A percentile compares a stretch with the other conserved stretches of the same genome.
phyloP scores from a whole-genome alignment of 2,888 invertebrate species.

The Neria commutata region DNA sequence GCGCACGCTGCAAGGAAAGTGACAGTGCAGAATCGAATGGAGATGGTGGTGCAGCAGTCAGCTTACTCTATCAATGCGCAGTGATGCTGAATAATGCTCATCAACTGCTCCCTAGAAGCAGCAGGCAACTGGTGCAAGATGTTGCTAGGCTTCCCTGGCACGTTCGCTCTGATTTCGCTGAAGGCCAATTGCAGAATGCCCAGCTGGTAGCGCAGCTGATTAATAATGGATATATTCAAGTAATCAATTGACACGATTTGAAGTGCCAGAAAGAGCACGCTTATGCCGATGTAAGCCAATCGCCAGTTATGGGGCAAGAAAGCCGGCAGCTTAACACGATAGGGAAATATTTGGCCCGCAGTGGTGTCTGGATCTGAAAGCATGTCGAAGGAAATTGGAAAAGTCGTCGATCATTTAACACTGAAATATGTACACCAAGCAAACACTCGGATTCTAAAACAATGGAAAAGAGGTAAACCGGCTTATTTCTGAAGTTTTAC shows the following conservation, averaged over 20 bases:
- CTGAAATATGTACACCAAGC: not conserved
- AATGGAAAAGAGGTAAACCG: no score
- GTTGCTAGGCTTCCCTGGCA: not conserved
- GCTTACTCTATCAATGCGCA: slow-evolving; percentile 40
- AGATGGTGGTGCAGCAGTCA: not conserved
- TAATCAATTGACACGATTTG: slow-evolving; percentile 44
- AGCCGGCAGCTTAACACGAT: slow-evolving; percentile 36
- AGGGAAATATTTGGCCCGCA: slow-evolving; percentile 45
- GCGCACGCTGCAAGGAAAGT: slow-evolving; percentile 33
- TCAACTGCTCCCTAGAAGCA: slow-evolving; percentile 33
- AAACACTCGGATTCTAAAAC: no score
- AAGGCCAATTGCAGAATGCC: slow-evolving; percentile 45
- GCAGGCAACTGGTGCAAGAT: not conserved
- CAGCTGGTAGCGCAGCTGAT: slow-evolving; percentile 48
- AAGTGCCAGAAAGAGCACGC: slow-evolving; percentile 35
- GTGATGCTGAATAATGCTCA: slow-evolving; percentile 40
- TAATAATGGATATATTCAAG: slow-evolving; percentile 46
- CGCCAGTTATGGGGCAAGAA: slow-evolving; percentile 34
- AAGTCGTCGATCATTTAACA: not conserved
- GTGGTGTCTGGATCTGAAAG: slow-evolving; percentile 38
- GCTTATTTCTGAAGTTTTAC: no score
- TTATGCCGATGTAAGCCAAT: slow-evolving; percentile 40
- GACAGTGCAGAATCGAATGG: not conserved
- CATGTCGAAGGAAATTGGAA: not conserved
- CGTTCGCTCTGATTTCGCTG: slow-evolving; percentile 30